phyloP scores from a whole-genome alignment of 2,113 vertebrate genomes.

The Phrynosoma blainvillii region DNA sequence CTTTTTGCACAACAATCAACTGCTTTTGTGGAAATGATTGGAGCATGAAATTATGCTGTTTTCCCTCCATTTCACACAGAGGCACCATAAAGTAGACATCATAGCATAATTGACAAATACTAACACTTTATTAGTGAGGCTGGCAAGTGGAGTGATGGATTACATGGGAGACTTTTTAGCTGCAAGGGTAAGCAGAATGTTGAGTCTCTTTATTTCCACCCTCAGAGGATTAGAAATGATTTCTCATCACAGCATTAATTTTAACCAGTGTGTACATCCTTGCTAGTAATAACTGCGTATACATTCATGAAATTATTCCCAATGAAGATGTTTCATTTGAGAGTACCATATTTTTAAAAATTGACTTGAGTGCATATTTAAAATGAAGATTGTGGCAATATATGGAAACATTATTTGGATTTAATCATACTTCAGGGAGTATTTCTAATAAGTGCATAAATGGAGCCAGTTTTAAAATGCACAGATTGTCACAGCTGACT shows the following conservation, averaged over 20 bases:
- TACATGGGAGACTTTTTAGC: conserved; percentile 2
- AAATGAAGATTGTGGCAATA: conserved; percentile 51
- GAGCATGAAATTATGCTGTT: not conserved
- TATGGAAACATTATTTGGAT: conserved; percentile 65
- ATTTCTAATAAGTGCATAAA: conserved; percentile 63
- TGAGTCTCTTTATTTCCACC: conserved; percentile 34
- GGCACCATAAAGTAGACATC: not conserved
- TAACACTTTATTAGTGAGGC: not conserved
- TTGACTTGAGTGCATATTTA: conserved; percentile 42
- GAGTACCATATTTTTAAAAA: conserved; percentile 52
- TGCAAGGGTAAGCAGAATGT: conserved; percentile 24
- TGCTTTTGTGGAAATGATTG: not conserved
- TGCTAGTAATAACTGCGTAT: conserved; percentile 27
- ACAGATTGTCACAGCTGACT: conserved; percentile 63
- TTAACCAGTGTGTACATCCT: conserved; percentile 31
- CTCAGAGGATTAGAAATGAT: conserved; percentile 46
- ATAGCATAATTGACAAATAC: conserved; percentile 4
- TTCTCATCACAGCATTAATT: conserved; percentile 32
- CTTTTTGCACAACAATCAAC: not conserved
- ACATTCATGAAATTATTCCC: conserved; percentile 49
- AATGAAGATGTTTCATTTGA: conserved; percentile 52
- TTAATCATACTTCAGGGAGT: conserved; percentile 64
- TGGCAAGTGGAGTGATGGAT: not conserved
- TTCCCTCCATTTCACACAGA: not conserved
- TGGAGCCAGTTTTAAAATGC: conserved; percentile 68